phyloP scores from a whole-genome alignment of 1,140 invertebrate genomes.

The Papilio xuthus region DNA sequence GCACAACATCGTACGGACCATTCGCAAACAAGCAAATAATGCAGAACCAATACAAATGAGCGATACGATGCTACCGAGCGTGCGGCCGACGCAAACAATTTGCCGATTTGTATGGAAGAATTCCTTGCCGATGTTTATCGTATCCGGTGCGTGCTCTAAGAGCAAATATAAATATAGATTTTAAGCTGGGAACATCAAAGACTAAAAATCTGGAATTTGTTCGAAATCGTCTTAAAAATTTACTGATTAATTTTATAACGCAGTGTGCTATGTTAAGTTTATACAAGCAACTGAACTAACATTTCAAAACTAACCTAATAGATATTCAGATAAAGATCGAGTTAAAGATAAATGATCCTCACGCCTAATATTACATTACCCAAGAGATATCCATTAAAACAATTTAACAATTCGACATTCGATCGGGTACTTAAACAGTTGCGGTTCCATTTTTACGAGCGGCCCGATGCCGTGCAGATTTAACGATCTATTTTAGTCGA shows the following conservation, averaged over 20 bases:
- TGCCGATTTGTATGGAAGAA: slow-evolving; percentile 75
- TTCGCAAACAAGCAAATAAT: slow-evolving; percentile 80
- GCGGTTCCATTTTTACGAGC: slow-evolving; percentile 36
- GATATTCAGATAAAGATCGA: background rate
- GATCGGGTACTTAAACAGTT: slow-evolving; percentile 23
- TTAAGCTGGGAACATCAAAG: slow-evolving; percentile 21
- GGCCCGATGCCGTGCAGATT: slow-evolving; percentile 22
- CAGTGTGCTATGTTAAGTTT: background rate
- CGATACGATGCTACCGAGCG: slow-evolving; percentile 74
- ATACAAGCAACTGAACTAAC: background rate
- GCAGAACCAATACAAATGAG: slow-evolving; percentile 78
- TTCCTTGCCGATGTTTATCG: slow-evolving; percentile 76
- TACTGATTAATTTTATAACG: background rate
- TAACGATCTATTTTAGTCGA: slow-evolving; percentile 38
- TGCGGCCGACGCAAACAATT: slow-evolving; percentile 75
- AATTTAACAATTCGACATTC: slow-evolving; percentile 4
- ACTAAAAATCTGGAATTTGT: background rate
- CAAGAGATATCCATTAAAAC: background rate
- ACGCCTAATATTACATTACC: slow-evolving; percentile 11
- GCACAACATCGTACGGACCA: slow-evolving; percentile 69
- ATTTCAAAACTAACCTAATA: background rate
- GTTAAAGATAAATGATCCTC: background rate
- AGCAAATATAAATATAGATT: slow-evolving; percentile 55
- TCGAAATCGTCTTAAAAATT: background rate
- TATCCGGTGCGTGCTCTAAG: slow-evolving; percentile 63